Base-by-base conservation (phyloP, 2,113 vertebrate genomes). In the crab-eating macaque (Macaca fascicularis) region DNA sequence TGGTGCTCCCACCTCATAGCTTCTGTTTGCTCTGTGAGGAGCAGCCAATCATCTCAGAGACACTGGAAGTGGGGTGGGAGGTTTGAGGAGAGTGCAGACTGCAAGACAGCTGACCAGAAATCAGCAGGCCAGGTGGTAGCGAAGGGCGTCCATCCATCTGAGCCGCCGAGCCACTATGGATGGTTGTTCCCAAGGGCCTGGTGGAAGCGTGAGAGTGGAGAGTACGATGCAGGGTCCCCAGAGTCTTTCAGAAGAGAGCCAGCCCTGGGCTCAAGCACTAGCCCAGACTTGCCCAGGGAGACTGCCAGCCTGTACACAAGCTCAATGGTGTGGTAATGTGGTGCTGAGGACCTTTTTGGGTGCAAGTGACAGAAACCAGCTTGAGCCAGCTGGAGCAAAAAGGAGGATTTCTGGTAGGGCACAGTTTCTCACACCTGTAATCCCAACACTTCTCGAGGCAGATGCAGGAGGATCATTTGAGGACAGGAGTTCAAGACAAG, bases 301-400 rank as follows among this genome's bases (percentile, higher is more conserved):
- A 5, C 79, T 48, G 74, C 38, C 13, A 1, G 22, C 8, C 13
- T 38, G 4, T 0, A 4, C 32, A 16, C 7, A 55, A 32, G 40
- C 64, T 59, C 40, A 1, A 2, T 3, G 52, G 38, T 10, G 22
- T 27, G 81, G 35, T n/a, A 11, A 8, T 1, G 50, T 6, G 30
- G 3, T 4, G 25, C 45, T 19, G 19, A 84, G 52, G 8, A 43
- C 32, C 23, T 84, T 30, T 59, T 20, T 14, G 90, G n/a, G 30
- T 20, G 0, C 4, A n/a, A 35, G 67, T 25, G 92, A 43, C 5
- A 30, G 48, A 85, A 50, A 57, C 38, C 61, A 78, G 32, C 40
- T 76, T 57, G 48, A 80, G 61, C 25, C n/a, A 84, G 57, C 69
- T 48, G 27, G 32, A 45, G 35, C 27, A 61, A 32, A 89, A 95